Evolutionary conservation across 2,888 invertebrate genomes (phyloP).

Genomic region (Agrochola lota): DNA sequence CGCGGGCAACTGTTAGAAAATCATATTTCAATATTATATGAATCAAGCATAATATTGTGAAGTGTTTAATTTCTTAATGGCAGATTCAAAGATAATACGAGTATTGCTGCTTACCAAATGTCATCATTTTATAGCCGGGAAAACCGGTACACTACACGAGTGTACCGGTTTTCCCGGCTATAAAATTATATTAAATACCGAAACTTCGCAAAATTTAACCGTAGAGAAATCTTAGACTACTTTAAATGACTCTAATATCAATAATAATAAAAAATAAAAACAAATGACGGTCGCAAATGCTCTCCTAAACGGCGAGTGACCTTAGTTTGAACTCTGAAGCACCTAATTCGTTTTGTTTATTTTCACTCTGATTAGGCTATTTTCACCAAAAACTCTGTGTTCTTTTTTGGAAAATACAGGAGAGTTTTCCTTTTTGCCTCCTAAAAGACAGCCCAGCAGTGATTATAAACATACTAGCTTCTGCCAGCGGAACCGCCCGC

Average conservation of each 20-base stretch:
- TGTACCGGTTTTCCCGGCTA: too few species aligned
- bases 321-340: slow-evolving; percentile 27
- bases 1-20: too few species aligned
- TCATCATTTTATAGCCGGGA: neutral
- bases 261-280: slow-evolving; percentile 9
- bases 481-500: too few species aligned
- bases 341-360: slow-evolving; percentile 2
- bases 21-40: neutral
- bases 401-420: neutral
- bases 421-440: too few species aligned
- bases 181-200: neutral
- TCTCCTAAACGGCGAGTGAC: neutral
- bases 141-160: neutral
- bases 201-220: neutral
- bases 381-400: neutral
- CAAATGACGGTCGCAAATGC: slow-evolving; percentile 20
- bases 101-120: neutral
- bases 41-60: neutral
- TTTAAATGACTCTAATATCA: neutral
- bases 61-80: neutral
- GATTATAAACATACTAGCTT: too few species aligned
- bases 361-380: slow-evolving; percentile 4
- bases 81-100: neutral
- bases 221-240: neutral
- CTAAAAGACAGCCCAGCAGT: too few species aligned